Evolutionary conservation across 2,888 invertebrate genomes (phyloP).

Genomic region (Antheraea yamamai): DNA sequence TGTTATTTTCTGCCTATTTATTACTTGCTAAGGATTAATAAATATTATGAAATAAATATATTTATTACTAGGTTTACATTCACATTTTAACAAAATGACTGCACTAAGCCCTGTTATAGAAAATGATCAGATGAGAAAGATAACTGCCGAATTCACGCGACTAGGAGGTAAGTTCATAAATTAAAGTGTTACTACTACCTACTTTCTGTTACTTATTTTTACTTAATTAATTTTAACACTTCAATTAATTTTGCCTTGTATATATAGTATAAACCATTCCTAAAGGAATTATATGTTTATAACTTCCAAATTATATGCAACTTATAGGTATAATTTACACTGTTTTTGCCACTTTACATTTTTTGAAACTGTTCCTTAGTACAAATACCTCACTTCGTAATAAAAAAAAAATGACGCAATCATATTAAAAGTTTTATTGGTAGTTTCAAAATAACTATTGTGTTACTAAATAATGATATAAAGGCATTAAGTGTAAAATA

Average conservation of each 20-base stretch:
- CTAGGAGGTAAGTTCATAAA: slow-evolving; percentile 61
- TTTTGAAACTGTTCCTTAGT: neutral
- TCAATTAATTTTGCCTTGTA: neutral
- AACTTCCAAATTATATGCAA: neutral
- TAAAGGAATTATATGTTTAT: too few species aligned
- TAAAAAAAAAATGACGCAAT: neutral
- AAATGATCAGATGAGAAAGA: slow-evolving; percentile 61
- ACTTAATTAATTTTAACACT: neutral
- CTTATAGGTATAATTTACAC: neutral
- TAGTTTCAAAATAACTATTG: neutral
- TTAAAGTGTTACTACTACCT: neutral
- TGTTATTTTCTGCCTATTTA: slow-evolving; percentile 20
- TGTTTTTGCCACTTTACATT: too few species aligned
- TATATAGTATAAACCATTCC: neutral
- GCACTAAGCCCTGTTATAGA: slow-evolving; percentile 67
- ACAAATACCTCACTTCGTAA: neutral
- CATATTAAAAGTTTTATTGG: neutral
- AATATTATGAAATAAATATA: slow-evolving; percentile 15
- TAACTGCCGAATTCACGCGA: slow-evolving; percentile 68
- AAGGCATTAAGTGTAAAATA: neutral
- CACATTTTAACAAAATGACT: slow-evolving; percentile 49
- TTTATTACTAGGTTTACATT: slow-evolving; percentile 32
- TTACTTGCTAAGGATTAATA: neutral
- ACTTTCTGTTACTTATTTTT: neutral
- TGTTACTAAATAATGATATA: neutral